Percentiles rank a stretch among this genome's conserved stretches.
Evolutionary conservation across 2,113 vertebrate genomes (phyloP).

Genomic region (Malurus cyaneus): DNA sequence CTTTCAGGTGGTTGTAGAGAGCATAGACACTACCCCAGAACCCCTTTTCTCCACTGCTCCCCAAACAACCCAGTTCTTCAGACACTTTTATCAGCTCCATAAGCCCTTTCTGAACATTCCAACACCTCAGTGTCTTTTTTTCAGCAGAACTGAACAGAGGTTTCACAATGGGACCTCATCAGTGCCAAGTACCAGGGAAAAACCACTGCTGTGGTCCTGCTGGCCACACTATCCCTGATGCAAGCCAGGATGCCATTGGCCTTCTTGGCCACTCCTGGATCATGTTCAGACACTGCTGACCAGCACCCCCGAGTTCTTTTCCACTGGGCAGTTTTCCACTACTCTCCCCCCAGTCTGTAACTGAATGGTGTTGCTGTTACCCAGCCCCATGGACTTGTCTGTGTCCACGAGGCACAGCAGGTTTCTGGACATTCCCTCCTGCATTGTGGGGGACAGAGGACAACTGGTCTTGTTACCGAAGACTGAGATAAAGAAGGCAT

Average conservation of each 20-base stretch:
- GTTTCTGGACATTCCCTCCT: not conserved
- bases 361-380: not conserved
- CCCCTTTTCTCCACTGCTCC: not conserved
- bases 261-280: not conserved
- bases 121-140: not conserved
- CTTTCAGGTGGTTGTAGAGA: not conserved
- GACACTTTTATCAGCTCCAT: not conserved
- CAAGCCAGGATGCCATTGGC: not conserved
- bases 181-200: not conserved
- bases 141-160: not conserved
- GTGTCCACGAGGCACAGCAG: not conserved
- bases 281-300: not conserved
- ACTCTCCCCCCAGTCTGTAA: no score
- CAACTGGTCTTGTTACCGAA: not conserved
- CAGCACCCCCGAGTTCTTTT: no score
- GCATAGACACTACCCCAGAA: not conserved
- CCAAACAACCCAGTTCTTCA: not conserved
- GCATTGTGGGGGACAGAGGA: not conserved
- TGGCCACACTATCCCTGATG: not conserved
- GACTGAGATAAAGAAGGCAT: not conserved
- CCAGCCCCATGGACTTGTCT: not conserved
- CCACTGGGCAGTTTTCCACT: no score
- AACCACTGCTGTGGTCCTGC: not conserved
- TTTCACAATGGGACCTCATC: not conserved
- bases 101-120: not conserved